Conservation (phyloP, 2,113 vertebrate genomes). For the Toxostoma redivivum region DNA sequence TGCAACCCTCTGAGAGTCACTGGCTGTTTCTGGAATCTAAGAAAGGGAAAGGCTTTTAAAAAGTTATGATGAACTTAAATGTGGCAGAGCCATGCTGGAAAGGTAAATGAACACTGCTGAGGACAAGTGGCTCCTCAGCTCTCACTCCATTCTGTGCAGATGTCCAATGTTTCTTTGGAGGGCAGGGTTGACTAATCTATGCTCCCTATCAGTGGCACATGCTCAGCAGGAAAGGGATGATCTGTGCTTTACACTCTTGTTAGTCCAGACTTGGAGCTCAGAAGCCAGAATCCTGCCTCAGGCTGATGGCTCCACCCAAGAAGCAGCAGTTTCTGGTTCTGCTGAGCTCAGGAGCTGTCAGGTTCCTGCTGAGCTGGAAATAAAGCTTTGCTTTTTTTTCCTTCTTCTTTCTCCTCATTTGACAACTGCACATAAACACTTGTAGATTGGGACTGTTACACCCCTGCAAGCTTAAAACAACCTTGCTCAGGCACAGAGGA, state of each 20-base stretch:
- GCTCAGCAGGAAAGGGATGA: background rate
- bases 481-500: background rate
- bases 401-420: background rate
- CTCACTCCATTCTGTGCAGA: background rate
- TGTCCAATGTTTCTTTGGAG: background rate
- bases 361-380: background rate
- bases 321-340: background rate
- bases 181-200: background rate
- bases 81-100: rapidly evolving
- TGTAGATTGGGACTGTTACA: background rate
- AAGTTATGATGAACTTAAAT: background rate
- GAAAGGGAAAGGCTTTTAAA: background rate
- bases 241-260: background rate
- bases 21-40: background rate
- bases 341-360: background rate
- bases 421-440: background rate
- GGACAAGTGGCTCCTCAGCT: background rate
- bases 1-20: background rate
- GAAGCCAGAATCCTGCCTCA: background rate
- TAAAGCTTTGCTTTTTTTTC: background rate
- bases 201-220: background rate
- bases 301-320: rapidly evolving
- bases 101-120: background rate
- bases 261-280: background rate
- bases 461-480: background rate